phyloP scores from a whole-genome alignment of 2,797 vertebrate genomes.

The Myiotriccus ornatus region DNA sequence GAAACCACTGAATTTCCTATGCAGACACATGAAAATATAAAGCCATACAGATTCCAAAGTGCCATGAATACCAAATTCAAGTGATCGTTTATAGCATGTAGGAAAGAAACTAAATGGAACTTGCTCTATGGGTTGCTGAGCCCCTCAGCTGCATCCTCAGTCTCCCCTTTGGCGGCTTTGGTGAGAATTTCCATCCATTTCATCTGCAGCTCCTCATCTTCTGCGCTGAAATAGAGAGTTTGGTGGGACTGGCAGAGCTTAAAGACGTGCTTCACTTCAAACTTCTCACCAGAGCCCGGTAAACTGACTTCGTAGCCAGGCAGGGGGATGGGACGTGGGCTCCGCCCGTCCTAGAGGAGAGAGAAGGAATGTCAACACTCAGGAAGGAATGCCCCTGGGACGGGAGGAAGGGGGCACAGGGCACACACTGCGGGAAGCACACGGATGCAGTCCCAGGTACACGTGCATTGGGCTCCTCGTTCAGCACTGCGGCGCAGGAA shows the following conservation, averaged over 20 bases:
- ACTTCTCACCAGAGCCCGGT: slow-evolving; percentile 72
- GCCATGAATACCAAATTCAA: slow-evolving; percentile 86
- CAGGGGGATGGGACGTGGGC: slow-evolving; percentile 77
- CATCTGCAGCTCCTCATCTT: slow-evolving; percentile 80
- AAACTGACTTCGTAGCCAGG: slow-evolving; percentile 80
- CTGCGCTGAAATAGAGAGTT: slow-evolving; percentile 81
- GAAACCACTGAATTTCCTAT: slow-evolving; percentile 53
- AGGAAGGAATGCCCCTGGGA: no score
- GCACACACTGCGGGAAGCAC: not conserved
- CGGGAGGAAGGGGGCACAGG: fast-evolving
- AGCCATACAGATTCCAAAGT: slow-evolving; percentile 82
- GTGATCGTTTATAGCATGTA: slow-evolving; percentile 72
- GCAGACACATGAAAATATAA: slow-evolving; percentile 71
- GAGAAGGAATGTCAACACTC: not conserved
- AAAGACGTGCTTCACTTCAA: slow-evolving; percentile 77
- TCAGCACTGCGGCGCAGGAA: fast-evolving
- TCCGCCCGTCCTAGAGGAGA: slow-evolving; percentile 76
- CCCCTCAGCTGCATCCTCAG: slow-evolving; percentile 69
- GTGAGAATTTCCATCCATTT: slow-evolving; percentile 86
- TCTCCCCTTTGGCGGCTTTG: slow-evolving; percentile 75
- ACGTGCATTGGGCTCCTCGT: fast-evolving
- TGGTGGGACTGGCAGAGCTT: slow-evolving; percentile 84
- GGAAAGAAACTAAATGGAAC: slow-evolving; percentile 27
- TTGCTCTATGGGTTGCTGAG: slow-evolving; percentile 67
- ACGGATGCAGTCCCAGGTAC: fast-evolving